Percentiles rank a stretch among this genome's conserved stretches.
These are phyloP conservation scores for Nerophis ophidion DNA, from an alignment of 2,113 vertebrate species.

Conservation along the genomic window DNA sequence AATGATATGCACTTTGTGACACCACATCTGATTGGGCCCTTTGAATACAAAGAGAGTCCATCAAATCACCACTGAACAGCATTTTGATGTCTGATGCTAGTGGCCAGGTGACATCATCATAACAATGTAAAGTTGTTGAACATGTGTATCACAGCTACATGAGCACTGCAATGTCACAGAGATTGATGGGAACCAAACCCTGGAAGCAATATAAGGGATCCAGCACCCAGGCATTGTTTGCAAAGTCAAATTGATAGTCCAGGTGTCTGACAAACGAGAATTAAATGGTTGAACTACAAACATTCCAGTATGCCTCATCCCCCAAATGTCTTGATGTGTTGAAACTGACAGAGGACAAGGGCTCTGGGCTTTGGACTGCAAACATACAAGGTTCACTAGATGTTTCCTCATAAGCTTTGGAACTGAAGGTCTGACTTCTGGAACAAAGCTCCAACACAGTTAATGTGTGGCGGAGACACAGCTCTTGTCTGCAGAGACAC, in stretches of 20 bases:
- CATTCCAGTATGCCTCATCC: constrained; percentile 22
- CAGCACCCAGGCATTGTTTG: constrained; percentile 13
- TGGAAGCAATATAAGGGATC: constrained; percentile 55
- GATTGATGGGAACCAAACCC: constrained; percentile 35
- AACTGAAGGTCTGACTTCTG: constrained; percentile 46
- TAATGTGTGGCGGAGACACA: constrained; percentile 31
- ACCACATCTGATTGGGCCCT: constrained; percentile 30
- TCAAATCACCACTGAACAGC: constrained; percentile 33
- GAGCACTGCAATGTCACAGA: constrained; percentile 20
- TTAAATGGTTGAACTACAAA: constrained; percentile 23
- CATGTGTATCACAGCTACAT: constrained; percentile 35
- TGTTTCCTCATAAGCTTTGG: constrained; percentile 37
- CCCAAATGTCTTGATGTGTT: constrained; percentile 43
- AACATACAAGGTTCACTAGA: constrained; percentile 41
- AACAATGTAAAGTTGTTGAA: constrained; percentile 27
- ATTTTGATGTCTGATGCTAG: constrained; percentile 16
- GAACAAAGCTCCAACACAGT: constrained; percentile 30
- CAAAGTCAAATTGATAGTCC: constrained; percentile 17
- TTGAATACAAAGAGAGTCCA: constrained; percentile 33
- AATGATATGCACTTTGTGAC: constrained; percentile 19
- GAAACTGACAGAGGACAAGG: constrained; percentile 24
- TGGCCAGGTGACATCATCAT: constrained; percentile 18
- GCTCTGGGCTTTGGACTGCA: constrained; percentile 39
- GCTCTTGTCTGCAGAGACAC: constrained; percentile 37
- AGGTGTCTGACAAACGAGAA: constrained; percentile 22